Base-by-base conservation (phyloP, 2,797 vertebrate genomes). In the Serranus cabrilla region DNA sequence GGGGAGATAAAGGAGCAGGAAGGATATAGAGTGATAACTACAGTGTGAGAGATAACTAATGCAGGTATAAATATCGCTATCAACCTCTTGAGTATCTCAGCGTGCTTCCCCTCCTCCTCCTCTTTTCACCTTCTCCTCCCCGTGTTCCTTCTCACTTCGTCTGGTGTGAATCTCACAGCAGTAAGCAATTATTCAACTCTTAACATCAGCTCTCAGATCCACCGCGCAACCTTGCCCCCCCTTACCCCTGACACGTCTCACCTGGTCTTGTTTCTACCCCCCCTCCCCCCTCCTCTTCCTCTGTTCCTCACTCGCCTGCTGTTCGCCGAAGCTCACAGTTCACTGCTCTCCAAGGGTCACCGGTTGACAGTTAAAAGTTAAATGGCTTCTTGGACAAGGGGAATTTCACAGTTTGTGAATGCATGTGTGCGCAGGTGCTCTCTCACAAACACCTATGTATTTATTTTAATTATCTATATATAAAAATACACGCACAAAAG, bases 161-260 rank as follows among this genome's bases (percentile, higher is more conserved):
- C 52, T 49, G 68, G 72, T 52, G 57, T 51, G 66, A 50, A 73
- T 89, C 91, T 92, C 87, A 89, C 85, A 81, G 83, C 42, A 14
- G 72, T 74, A 72, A 90, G 91, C 85, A 91, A 91, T 93, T 93
- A 92, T 92, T 91, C 79, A 84, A 74, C 83, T 84, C 83, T 87
- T 82, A 85, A 81, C 85, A 81, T 81, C 69, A 62, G 70, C 75
- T 71, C 76, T 74, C 72, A 71, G 71, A 77, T 65, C 60, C 71
- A 67, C 45, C 11, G 40, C 74, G 74, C 76, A 61, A 77, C 77
- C 85, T 81, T 76, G 71, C 69, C 52, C 84, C 83, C 46, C 34
- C 59, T 68, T 37, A 66, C 50, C 74, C 70, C 68, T n/a, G 72
- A 78, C 77, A 79, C 49, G 25, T 76, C 71, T 82, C 76, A 73